These are phyloP conservation scores for Halcyon smyrnensis DNA, from an alignment of 2,797 vertebrate genomes.

Conservation along the genomic window DNA sequence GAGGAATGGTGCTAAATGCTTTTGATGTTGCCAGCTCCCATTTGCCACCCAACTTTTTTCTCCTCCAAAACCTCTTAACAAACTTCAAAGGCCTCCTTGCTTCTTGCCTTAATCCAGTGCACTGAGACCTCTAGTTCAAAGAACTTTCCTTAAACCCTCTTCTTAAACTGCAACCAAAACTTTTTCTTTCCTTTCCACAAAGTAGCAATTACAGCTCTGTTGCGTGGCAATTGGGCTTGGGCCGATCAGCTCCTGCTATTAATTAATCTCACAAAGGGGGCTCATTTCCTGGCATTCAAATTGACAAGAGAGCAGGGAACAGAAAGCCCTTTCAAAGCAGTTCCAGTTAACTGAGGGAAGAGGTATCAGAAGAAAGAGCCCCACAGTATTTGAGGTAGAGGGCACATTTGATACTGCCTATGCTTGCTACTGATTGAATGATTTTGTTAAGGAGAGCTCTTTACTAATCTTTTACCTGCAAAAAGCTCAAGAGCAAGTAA, in stretches of 20 bases:
- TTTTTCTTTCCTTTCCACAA: conserved; percentile 90
- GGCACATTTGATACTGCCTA: conserved; percentile 90
- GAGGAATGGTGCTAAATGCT: conserved; percentile 85
- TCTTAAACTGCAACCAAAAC: conserved; percentile 92
- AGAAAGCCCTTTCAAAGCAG: conserved; percentile 93
- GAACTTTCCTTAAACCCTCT: conserved; percentile 88
- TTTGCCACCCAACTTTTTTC: conserved; percentile 93
- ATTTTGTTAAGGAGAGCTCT: conserved; percentile 88
- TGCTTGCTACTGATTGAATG: conserved; percentile 90
- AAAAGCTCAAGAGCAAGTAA: conserved; percentile 80
- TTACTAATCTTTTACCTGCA: conserved; percentile 92
- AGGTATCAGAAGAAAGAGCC: conserved; percentile 87
- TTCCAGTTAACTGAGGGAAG: conserved; percentile 87
- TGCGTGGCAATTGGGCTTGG: conserved; percentile 87
- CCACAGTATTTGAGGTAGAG: conserved; percentile 87
- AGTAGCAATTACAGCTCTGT: conserved; percentile 95
- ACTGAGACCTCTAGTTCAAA: conserved; percentile 96
- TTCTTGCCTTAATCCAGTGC: conserved; percentile 95
- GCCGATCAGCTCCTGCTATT: conserved; percentile 92
- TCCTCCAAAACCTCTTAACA: conserved; percentile 91
- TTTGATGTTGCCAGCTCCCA: conserved; percentile 93
- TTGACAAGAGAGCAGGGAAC: conserved; percentile 93
- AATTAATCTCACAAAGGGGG: conserved; percentile 98
- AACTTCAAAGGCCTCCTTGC: conserved; percentile 94
- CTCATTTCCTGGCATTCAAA: conserved; percentile 98